phyloP scores from a whole-genome alignment of 30 jellyfish, hydroid and myxozoan species.

The Aurelia aurita region DNA sequence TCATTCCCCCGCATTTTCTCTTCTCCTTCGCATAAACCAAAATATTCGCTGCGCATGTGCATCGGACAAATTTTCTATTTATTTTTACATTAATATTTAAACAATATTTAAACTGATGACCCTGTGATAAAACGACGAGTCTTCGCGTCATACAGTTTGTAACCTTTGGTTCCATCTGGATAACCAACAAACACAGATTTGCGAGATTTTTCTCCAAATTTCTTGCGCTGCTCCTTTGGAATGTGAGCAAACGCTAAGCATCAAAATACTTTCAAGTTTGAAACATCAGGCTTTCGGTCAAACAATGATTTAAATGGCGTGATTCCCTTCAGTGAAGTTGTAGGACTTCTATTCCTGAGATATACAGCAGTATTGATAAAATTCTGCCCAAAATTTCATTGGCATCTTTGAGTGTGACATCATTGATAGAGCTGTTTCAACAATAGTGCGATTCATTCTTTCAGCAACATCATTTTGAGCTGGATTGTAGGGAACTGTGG shows the following conservation, averaged over 20 bases:
- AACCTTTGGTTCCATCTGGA: slow-evolving; percentile 55
- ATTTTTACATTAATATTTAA: no score
- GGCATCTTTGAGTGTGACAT: no score
- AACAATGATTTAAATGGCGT: slow-evolving; percentile 14
- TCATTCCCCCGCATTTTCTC: no score
- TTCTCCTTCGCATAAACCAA: no score
- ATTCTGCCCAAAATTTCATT: slow-evolving; percentile 70
- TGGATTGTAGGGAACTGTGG: slow-evolving; percentile 39
- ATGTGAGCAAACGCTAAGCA: slow-evolving; percentile 15
- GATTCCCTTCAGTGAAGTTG: slow-evolving; percentile 8
- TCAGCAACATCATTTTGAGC: slow-evolving; percentile 47
- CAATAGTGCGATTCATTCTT: slow-evolving; percentile 49
- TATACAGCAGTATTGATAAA: slow-evolving; percentile 51
- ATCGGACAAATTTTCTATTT: no score
- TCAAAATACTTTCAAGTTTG: slow-evolving; percentile 52
- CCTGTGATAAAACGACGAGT: slow-evolving; percentile 29
- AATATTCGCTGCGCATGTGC: no score
- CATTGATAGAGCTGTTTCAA: no score
- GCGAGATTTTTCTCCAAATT: slow-evolving; percentile 48
- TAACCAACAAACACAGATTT: slow-evolving; percentile 56
- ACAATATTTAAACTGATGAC: no score
- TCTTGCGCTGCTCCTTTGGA: no score
- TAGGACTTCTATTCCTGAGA: slow-evolving; percentile 40
- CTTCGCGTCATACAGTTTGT: slow-evolving; percentile 16
- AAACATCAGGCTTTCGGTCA: slow-evolving; percentile 7